Evolutionary conservation across 2,113 vertebrate genomes (phyloP).

Genomic region (Polypterus senegalus): DNA sequence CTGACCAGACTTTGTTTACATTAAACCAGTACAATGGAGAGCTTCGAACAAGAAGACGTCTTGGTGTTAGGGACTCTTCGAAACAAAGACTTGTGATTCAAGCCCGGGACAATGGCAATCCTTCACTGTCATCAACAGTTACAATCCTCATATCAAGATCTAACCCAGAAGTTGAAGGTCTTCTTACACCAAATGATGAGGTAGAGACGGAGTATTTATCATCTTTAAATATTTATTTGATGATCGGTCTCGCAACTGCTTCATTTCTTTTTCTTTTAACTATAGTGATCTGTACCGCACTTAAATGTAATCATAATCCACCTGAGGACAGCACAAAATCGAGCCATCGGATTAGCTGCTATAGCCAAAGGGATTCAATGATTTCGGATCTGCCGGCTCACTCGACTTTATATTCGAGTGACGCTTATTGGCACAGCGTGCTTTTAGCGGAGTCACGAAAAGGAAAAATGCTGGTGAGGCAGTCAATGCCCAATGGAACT

Average conservation of each 20-base stretch:
- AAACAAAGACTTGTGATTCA: constrained; percentile 24
- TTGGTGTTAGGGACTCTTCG: constrained; percentile 6
- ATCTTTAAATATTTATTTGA: constrained; percentile 32
- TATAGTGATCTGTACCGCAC: constrained; percentile 42
- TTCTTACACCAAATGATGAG: constrained; percentile 25
- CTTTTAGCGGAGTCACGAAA: constrained; percentile 45
- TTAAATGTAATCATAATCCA: constrained; percentile 39
- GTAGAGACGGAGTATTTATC: constrained; percentile 39
- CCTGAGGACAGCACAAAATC: constrained; percentile 31
- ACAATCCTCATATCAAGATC: constrained; percentile 28
- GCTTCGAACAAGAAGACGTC: constrained; percentile 2
- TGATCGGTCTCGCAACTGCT: constrained; percentile 53
- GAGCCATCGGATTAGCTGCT: constrained; percentile 39
- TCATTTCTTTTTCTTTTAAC: constrained; percentile 53
- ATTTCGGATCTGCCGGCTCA: constrained; percentile 26
- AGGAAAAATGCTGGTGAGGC: constrained; percentile 43
- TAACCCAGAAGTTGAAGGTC: constrained; percentile 33
- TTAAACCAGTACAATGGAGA: constrained; percentile 10
- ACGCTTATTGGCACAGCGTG: constrained; percentile 47
- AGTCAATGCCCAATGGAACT: constrained; percentile 39
- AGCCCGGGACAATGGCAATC: constrained; percentile 32
- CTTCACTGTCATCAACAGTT: constrained; percentile 41
- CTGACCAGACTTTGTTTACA: constrained; percentile 22
- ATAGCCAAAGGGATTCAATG: constrained; percentile 44
- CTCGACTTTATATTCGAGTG: constrained; percentile 45